Conservation (phyloP, 2,888 invertebrate genomes). For the Icerya purchasi region DNA sequence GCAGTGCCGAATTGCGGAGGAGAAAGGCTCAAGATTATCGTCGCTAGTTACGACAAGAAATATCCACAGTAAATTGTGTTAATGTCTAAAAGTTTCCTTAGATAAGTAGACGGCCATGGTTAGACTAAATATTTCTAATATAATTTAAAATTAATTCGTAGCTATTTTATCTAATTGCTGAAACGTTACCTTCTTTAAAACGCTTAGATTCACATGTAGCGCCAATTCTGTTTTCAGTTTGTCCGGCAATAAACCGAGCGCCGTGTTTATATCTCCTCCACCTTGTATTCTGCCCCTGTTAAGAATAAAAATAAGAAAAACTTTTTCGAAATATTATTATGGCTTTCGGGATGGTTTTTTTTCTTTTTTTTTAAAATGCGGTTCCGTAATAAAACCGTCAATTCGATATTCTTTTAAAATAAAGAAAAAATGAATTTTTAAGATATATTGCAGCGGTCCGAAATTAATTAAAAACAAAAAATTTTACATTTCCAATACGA, state of each 20-base stretch:
- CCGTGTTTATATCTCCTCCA: slow-evolving; percentile 88
- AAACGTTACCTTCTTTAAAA: slow-evolving; percentile 61
- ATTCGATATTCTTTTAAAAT: too few relatives aligned
- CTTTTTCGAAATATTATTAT: too few relatives aligned
- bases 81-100: neutral
- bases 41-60: neutral
- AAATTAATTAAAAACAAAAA: too few relatives aligned
- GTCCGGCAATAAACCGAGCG: slow-evolving; percentile 75
- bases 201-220: slow-evolving; percentile 82
- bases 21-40: neutral
- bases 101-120: too few relatives aligned
- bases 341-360: too few relatives aligned
- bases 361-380: too few relatives aligned
- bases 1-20: neutral
- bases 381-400: too few relatives aligned
- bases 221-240: slow-evolving; percentile 93
- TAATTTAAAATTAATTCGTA: neutral
- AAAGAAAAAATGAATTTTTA: too few relatives aligned
- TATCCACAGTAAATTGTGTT: neutral
- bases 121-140: too few relatives aligned
- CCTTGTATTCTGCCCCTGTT: slow-evolving; percentile 76
- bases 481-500: too few relatives aligned
- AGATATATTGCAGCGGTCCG: too few relatives aligned
- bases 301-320: too few relatives aligned
- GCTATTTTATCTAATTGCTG: neutral